Evolutionary conservation across 2,113 vertebrate genomes (phyloP).

Genomic region (Rafetus swinhoei): DNA sequence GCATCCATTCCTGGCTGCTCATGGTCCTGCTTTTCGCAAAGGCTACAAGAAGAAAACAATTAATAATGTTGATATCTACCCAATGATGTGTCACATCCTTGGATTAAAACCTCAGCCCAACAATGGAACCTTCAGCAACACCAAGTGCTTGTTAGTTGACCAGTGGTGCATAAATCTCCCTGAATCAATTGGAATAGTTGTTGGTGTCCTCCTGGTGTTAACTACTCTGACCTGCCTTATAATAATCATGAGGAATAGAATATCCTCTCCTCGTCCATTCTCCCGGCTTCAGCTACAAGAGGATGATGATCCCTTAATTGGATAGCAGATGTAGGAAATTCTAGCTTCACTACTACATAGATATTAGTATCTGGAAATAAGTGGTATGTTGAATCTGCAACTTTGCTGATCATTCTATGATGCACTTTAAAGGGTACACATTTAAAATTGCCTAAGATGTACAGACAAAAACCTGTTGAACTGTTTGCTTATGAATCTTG

Average conservation of each 20-base stretch:
- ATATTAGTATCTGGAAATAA: neutral
- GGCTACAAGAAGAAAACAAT: conserved; percentile 76
- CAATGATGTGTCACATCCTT: conserved; percentile 94
- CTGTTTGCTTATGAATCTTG: neutral
- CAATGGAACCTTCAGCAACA: conserved; percentile 86
- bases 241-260: conserved; percentile 74
- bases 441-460: conserved; percentile 12
- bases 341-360: accelerated
- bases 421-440: conserved; percentile 40
- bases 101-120: conserved; percentile 83
- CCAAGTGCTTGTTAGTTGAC: conserved; percentile 83
- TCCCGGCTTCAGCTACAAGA: conserved; percentile 86
- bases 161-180: conserved; percentile 82
- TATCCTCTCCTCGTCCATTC: conserved; percentile 68
- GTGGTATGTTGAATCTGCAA: neutral
- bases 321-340: conserved; percentile 16
- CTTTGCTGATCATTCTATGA: conserved; percentile 13
- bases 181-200: conserved; percentile 83
- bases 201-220: conserved; percentile 84
- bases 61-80: conserved; percentile 91
- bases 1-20: conserved; percentile 94
- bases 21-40: conserved; percentile 87
- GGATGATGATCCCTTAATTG: conserved; percentile 86
- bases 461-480: neutral
- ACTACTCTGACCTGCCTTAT: conserved; percentile 84